Base-by-base conservation (phyloP, 2,113 vertebrate genomes). In the Silurus asotus region DNA sequence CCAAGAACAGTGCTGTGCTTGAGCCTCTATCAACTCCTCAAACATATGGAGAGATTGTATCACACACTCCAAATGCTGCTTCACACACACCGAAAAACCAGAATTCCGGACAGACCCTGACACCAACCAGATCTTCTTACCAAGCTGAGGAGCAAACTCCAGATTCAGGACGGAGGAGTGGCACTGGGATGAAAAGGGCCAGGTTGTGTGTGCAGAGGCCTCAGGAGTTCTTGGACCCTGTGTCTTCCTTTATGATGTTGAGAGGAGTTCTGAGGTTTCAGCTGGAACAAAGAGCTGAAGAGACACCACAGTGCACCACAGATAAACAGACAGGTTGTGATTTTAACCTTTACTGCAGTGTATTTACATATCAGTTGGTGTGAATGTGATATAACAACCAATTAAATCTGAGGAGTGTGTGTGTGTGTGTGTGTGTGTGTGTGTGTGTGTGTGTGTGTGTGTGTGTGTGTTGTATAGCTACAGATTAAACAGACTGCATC, bases 211-310 rank as follows among this genome's bases (percentile, higher is more conserved):
- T 25, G 2, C 49, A n/a, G 1, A 81, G 72, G 79, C 62, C 3
- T 77, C 83, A 87, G 37, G 81, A 84, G 23, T 83, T 86, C 82
- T 20, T 88, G 76, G 61, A 88, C 78, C 72, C 85, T 45, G 37
- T 90, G 23, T 79, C 58, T 3, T 90, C 74, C 25, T 90, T 88
- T 37, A 14, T 90, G n/a, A 75, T 37, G 56, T 20, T 90, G 48
- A 87, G 85, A 62, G 61, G 58, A 10, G 25, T 65, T 55, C 84
- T 84, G 81, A 75, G 20, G 28, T 5, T 23, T 74, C 55, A 70
- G 5, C 48, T 45, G 5, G 59, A 64, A 14, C 77, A 80, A 37
- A 75, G 6, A 61, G 25, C 69, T 62, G 75, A 56, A 8, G 13
- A 4, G 6, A 70, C 76, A 23, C 51, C 58, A 17, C 51, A 5